Evolutionary conservation across 2,797 vertebrate genomes (phyloP).

Genomic region (Spondyliosoma cantharus): DNA sequence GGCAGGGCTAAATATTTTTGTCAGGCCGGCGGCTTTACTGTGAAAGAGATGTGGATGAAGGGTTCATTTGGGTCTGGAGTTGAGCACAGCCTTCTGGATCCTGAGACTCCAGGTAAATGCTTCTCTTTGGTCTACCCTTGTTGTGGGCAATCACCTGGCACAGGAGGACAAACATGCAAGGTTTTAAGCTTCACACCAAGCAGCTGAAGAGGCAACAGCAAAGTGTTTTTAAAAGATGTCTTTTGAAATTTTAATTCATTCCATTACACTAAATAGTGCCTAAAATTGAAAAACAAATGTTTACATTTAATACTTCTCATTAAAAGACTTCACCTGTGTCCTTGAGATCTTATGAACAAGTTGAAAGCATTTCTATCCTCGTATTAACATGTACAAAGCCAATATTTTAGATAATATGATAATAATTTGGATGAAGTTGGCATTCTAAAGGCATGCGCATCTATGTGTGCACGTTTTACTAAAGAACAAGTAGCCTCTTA

Average conservation of each 20-base stretch:
- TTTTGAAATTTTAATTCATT: no score
- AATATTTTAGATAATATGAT: neutral
- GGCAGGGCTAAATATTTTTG: constrained; percentile 81
- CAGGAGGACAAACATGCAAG: constrained; percentile 5
- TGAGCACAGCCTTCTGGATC: constrained; percentile 53
- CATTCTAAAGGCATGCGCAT: neutral
- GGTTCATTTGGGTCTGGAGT: constrained; percentile 72
- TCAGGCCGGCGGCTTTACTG: constrained; percentile 71
- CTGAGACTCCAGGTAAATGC: constrained; percentile 46
- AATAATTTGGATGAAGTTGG: neutral
- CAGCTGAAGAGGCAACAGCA: neutral
- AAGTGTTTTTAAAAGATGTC: no score
- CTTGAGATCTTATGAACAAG: neutral
- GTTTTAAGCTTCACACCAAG: constrained; percentile 7
- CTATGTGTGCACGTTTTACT: no score
- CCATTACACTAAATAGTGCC: neutral
- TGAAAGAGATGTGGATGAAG: constrained; percentile 70
- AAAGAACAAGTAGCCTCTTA: neutral
- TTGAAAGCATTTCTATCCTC: neutral
- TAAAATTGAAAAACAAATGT: neutral
- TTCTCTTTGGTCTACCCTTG: constrained; percentile 26
- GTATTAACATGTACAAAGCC: neutral
- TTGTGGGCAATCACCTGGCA: constrained; percentile 19
- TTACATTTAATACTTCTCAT: no score
- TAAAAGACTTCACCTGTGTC: no score